phyloP scores from a whole-genome alignment of 2,888 invertebrate genomes.

The Aquatica leii region DNA sequence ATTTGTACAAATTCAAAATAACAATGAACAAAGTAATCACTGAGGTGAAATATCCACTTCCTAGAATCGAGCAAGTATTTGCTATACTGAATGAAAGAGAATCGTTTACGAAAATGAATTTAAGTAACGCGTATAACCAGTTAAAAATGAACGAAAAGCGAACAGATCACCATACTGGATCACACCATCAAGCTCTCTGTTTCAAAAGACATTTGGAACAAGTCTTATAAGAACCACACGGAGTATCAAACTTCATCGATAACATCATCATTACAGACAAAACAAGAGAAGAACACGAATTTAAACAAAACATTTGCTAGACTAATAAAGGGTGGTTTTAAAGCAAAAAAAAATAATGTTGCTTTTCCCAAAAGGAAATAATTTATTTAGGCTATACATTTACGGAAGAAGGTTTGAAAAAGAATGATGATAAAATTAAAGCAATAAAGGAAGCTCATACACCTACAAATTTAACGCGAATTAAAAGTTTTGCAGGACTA shows the following conservation, averaged over 20 bases:
- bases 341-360: neutral
- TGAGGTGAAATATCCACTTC: conserved; percentile 7
- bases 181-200: neutral
- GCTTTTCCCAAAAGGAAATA: neutral
- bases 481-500: neutral
- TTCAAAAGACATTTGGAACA: conserved; percentile 5
- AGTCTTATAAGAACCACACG: neutral
- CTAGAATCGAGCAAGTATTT: neutral
- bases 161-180: neutral
- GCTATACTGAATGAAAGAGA: neutral
- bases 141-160: neutral
- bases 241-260: neutral
- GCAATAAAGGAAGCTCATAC: neutral
- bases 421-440: neutral
- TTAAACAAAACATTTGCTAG: neutral
- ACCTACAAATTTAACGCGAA: neutral
- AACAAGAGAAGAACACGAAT: neutral
- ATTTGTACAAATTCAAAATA: too few species aligned
- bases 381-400: neutral
- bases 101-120: neutral
- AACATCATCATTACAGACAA: neutral
- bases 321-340: neutral
- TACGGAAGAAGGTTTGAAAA: neutral
- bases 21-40: neutral
- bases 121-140: neutral